Evolutionary conservation across 2,888 invertebrate genomes (phyloP).

Genomic region (Zele albiditarsus): DNA sequence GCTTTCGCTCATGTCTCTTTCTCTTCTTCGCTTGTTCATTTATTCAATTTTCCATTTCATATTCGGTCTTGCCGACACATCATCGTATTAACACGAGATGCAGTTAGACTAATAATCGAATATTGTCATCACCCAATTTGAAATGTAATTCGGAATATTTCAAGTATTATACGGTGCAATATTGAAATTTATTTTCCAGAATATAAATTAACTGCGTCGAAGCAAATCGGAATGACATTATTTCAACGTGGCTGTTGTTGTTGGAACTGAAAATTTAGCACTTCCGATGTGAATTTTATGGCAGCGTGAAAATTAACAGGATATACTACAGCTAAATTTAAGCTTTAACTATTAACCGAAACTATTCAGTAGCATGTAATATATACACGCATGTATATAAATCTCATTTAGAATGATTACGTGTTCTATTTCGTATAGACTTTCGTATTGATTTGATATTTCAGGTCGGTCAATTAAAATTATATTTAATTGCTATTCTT

Average conservation of each 20-base stretch:
- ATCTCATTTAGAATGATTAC: too few relatives aligned
- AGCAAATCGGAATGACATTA: background rate
- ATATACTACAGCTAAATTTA: constrained; percentile 30
- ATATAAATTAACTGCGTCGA: background rate
- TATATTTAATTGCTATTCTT: background rate
- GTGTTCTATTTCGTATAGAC: too few relatives aligned
- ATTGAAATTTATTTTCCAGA: background rate
- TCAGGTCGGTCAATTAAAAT: too few relatives aligned
- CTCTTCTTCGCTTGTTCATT: too few relatives aligned
- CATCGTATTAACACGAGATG: background rate
- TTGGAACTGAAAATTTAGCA: constrained; percentile 25
- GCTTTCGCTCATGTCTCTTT: background rate
- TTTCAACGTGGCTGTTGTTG: background rate
- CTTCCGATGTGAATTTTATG: constrained; percentile 36
- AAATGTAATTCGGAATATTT: background rate
- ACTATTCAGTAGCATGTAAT: too few relatives aligned
- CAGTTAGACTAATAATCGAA: background rate
- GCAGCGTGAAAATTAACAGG: constrained; percentile 20
- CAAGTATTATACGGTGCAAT: background rate
- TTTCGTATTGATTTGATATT: too few relatives aligned
- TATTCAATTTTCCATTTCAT: too few relatives aligned
- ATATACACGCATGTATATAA: too few relatives aligned
- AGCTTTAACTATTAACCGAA: background rate
- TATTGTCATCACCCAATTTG: background rate
- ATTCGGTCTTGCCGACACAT: too few relatives aligned